A percentile compares a stretch with the other conserved stretches of the same genome.
phyloP scores from a whole-genome alignment of 2,797 vertebrate genomes.

The Pseudochirops cupreus region DNA sequence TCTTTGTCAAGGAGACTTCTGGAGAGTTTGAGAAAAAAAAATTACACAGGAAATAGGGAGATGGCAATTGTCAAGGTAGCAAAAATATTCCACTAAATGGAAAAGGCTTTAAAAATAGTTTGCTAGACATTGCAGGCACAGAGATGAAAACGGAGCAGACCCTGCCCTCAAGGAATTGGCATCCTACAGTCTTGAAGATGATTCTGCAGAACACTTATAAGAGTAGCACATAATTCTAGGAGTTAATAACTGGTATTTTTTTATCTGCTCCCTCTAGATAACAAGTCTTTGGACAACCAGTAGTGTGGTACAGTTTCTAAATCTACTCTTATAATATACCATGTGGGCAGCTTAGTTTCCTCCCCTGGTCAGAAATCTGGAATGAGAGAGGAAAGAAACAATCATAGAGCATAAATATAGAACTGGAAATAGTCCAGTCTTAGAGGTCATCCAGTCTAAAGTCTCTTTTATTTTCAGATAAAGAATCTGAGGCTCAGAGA shows the following conservation, averaged over 20 bases:
- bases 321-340: not conserved
- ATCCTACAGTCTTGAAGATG: not conserved
- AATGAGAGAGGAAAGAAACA: not conserved
- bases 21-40: slow-evolving; percentile 20
- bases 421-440: not conserved
- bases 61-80: slow-evolving; percentile 23
- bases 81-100: slow-evolving; percentile 37
- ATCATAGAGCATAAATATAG: not conserved
- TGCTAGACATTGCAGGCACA: not conserved
- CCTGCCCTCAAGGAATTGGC: not conserved
- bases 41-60: not conserved
- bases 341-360: not conserved
- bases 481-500: not conserved
- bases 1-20: not conserved
- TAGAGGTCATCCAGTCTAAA: not conserved
- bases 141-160: not conserved
- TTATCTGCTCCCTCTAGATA: not conserved
- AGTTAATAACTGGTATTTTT: not conserved
- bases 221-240: not conserved
- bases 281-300: not conserved
- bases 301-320: not conserved
- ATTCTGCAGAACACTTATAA: not conserved
- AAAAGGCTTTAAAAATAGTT: slow-evolving; percentile 47
- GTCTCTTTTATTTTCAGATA: not conserved
- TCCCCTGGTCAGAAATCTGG: not conserved